Conservation (phyloP, 2,888 invertebrate genomes). For the Oegoconia quadripuncta region DNA sequence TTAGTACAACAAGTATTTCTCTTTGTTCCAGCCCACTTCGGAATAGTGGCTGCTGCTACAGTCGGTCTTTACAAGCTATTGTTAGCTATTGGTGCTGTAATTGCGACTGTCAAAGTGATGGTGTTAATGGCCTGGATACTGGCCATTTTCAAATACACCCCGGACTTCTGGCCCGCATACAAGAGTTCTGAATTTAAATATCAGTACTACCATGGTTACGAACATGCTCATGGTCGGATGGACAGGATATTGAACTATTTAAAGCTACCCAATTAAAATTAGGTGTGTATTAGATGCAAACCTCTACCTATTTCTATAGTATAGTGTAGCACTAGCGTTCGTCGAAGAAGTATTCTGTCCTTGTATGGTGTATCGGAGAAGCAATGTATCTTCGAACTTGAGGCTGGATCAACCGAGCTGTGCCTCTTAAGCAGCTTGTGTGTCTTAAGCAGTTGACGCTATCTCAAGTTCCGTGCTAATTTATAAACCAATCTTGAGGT, state of each 20-base stretch:
- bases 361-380: too few relatives aligned
- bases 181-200: constrained; percentile 22
- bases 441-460: too few relatives aligned
- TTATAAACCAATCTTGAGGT: too few relatives aligned
- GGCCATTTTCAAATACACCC: constrained; percentile 54
- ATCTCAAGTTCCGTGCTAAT: too few relatives aligned
- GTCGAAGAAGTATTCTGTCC: too few relatives aligned
- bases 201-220: not conserved
- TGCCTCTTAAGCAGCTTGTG: too few relatives aligned
- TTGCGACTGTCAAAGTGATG: constrained; percentile 51
- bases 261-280: not conserved
- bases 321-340: too few relatives aligned
- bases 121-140: constrained; percentile 59
- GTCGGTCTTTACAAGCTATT: constrained; percentile 60
- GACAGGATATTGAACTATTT: constrained; percentile 1
- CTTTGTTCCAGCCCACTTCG: constrained; percentile 68
- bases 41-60: constrained; percentile 55
- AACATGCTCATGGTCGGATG: constrained; percentile 3
- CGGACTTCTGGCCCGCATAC: constrained; percentile 48
- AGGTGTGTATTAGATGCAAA: not conserved
- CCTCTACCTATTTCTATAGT: too few relatives aligned
- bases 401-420: too few relatives aligned
- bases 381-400: too few relatives aligned
- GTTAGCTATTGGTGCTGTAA: constrained; percentile 48
- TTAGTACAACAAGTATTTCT: constrained; percentile 17